Conservation (phyloP, 2,797 vertebrate species). For the Clarias platycephalus region DNA sequence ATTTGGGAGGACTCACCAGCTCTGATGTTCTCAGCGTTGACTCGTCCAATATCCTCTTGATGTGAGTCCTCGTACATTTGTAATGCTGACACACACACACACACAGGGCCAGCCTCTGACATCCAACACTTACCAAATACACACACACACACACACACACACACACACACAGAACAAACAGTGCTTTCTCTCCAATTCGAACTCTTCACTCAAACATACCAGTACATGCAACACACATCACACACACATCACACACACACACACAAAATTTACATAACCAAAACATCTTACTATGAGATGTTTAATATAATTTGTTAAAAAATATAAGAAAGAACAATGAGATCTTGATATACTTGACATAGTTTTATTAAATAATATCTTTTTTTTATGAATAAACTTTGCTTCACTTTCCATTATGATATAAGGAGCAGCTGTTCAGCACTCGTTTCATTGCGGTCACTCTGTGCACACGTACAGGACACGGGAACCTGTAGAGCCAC, state of each 20-base stretch:
- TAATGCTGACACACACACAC: slow-evolving; percentile 59
- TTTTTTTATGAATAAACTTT: background rate
- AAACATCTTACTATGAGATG: background rate
- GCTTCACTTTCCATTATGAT: background rate
- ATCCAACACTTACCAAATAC: slow-evolving; percentile 58
- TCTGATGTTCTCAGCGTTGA: slow-evolving; percentile 52
- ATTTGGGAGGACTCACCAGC: slow-evolving; percentile 65
- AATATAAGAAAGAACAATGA: background rate
- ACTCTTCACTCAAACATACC: slow-evolving; percentile 57
- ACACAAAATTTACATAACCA: background rate
- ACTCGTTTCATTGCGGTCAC: background rate
- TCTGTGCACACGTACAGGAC: background rate
- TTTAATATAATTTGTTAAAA: background rate
- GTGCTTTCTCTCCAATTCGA: slow-evolving; percentile 51
- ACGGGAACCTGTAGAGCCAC: background rate
- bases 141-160: slow-evolving; percentile 51
- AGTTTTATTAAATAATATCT: background rate
- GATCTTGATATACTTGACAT: background rate
- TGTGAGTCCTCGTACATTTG: slow-evolving; percentile 63
- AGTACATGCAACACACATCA: slow-evolving; percentile 22
- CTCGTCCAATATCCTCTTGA: slow-evolving; percentile 57
- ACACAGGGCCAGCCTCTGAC: slow-evolving; percentile 63
- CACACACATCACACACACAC: background rate
- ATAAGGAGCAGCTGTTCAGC: background rate
- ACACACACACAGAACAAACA: slow-evolving; percentile 46